Evolutionary conservation across 2,113 vertebrate genomes (phyloP).

Genomic region (Saccopteryx bilineata): DNA sequence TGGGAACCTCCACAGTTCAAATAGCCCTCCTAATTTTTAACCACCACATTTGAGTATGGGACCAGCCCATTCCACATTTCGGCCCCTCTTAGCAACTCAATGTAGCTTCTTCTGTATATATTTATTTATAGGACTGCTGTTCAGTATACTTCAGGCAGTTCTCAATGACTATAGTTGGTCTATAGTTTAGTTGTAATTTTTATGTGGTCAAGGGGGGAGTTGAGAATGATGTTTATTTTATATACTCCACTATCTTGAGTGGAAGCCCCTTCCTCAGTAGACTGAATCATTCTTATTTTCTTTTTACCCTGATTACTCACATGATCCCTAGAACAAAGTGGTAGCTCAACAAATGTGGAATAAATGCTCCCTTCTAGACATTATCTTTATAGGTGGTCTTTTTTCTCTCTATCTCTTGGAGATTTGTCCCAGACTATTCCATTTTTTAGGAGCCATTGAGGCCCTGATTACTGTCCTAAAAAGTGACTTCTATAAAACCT

Average conservation of each 20-base stretch:
- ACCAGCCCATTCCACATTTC: background rate
- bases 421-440: background rate
- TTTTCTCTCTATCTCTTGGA: background rate
- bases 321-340: background rate
- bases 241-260: background rate
- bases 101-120: background rate
- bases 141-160: background rate
- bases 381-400: background rate
- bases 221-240: background rate
- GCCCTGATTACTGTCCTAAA: background rate
- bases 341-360: background rate
- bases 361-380: background rate
- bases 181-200: background rate
- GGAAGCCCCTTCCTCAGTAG: background rate
- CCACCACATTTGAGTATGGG: background rate
- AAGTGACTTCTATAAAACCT: background rate
- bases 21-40: background rate
- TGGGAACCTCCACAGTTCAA: background rate
- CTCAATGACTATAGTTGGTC: background rate
- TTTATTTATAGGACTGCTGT: background rate
- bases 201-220: background rate
- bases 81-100: background rate
- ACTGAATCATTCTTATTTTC: background rate
- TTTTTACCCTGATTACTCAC: background rate
- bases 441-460: background rate